A percentile compares a stretch with the other conserved stretches of the same genome.
These are phyloP conservation scores for Marmota monax DNA, from an alignment of 2,113 vertebrate genomes.

Conservation along the genomic window DNA sequence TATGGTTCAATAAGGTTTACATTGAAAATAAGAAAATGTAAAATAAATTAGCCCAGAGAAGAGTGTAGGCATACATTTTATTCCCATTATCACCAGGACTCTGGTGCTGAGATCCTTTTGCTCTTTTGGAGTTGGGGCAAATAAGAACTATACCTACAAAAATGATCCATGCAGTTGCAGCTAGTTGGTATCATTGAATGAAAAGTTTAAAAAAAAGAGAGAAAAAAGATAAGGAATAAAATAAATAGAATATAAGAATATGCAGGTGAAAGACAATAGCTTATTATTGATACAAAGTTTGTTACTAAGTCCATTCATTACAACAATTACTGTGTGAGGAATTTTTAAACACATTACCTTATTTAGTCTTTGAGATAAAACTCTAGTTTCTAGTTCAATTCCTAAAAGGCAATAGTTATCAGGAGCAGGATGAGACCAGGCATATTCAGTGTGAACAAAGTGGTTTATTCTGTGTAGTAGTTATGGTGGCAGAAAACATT, in stretches of 20 bases:
- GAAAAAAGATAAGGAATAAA: not conserved
- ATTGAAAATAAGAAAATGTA: constrained; percentile 49
- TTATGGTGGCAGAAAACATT: not conserved
- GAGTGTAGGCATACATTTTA: not conserved
- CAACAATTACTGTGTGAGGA: not conserved
- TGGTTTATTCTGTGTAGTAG: not conserved
- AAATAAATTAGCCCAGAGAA: constrained; percentile 43
- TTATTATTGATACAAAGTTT: not conserved
- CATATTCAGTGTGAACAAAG: not conserved
- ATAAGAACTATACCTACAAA: not conserved
- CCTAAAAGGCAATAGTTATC: not conserved
- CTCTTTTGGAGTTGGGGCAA: not conserved
- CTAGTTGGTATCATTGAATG: not conserved
- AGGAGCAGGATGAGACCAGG: not conserved
- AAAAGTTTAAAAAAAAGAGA: not conserved
- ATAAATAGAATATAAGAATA: not conserved
- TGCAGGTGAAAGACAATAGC: not conserved
- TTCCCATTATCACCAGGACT: not conserved
- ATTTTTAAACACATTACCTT: not conserved
- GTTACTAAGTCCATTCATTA: not conserved
- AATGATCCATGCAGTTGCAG: not conserved
- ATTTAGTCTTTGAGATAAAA: not conserved
- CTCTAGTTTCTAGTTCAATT: constrained; percentile 4
- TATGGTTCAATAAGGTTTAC: constrained; percentile 65
- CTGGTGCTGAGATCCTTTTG: not conserved